Evolutionary conservation across 2,888 invertebrate species (phyloP).

Genomic region (Microplitis manilae): DNA sequence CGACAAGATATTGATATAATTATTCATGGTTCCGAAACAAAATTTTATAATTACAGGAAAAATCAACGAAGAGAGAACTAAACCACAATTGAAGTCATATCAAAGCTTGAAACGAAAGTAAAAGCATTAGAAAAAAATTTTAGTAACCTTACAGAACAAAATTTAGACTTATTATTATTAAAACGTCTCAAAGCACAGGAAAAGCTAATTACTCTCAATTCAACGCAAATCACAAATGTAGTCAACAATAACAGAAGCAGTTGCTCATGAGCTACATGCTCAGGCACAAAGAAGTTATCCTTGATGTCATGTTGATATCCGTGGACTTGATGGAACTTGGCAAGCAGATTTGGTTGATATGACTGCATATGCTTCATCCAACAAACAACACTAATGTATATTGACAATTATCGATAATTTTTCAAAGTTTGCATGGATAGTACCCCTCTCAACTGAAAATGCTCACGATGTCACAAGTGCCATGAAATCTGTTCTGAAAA

Average conservation of each 20-base stretch:
- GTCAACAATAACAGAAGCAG: not conserved
- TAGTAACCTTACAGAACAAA: not conserved
- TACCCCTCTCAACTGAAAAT: constrained; percentile 62
- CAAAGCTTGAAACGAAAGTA: not conserved
- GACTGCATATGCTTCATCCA: constrained; percentile 57
- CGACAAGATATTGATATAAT: not conserved
- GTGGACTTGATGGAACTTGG: constrained; percentile 68
- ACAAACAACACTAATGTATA: constrained; percentile 62
- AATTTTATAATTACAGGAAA: too few species aligned
- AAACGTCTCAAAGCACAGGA: not conserved
- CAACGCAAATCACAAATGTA: not conserved
- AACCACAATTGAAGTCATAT: constrained; percentile 49
- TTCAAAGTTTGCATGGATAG: constrained; percentile 25
- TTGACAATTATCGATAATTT: constrained; percentile 53
- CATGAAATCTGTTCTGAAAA: constrained; percentile 36
- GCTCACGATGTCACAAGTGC: constrained; percentile 53
- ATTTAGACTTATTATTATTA: not conserved
- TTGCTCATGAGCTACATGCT: constrained; percentile 61
- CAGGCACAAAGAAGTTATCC: constrained; percentile 63
- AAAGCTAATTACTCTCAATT: not conserved
- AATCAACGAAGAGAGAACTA: too few species aligned
- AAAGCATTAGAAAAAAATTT: not conserved
- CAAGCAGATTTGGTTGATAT: constrained; percentile 70
- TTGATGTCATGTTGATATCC: constrained; percentile 58
- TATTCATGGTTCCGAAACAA: too few species aligned